These are phyloP conservation scores for Luffia ferchaultella DNA, from an alignment of 2,888 invertebrate species.

Conservation along the genomic window DNA sequence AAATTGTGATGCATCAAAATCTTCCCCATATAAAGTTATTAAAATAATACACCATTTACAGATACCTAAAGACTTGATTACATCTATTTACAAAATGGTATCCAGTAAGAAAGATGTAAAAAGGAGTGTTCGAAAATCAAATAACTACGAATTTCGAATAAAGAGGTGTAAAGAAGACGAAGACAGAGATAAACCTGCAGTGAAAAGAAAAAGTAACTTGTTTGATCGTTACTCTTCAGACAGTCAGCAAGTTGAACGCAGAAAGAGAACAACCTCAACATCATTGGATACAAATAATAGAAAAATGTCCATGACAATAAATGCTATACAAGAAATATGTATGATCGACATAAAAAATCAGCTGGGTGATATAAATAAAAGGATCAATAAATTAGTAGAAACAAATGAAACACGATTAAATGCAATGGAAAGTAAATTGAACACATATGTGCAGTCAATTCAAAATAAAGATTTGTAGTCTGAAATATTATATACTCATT, in stretches of 20 bases:
- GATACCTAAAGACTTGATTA: conserved; percentile 79
- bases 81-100: conserved; percentile 77
- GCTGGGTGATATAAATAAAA: conserved; percentile 42
- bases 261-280: conserved; percentile 38
- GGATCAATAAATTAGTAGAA: conserved; percentile 43
- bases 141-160: conserved; percentile 50
- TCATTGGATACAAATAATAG: conserved; percentile 34
- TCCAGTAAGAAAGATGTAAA: conserved; percentile 71
- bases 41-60: too few relatives aligned
- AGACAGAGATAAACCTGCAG: conserved; percentile 27
- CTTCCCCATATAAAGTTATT: too few relatives aligned
- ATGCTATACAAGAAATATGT: conserved; percentile 55
- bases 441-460: conserved; percentile 6
- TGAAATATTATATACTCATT: too few relatives aligned
- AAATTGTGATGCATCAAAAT: too few relatives aligned
- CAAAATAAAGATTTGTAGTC: background rate
- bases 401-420: conserved; percentile 33
- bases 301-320: conserved; percentile 42
- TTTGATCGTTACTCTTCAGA: conserved; percentile 49
- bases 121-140: conserved; percentile 57
- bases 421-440: conserved; percentile 36
- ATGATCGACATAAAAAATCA: conserved; percentile 57
- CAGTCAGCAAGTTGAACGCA: conserved; percentile 46
- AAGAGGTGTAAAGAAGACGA: conserved; percentile 36
- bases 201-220: conserved; percentile 53